Percentiles rank a stretch among this genome's conserved stretches.
phyloP scores from a whole-genome alignment of 2,797 vertebrate species.

The Rhyacichthys aspro region DNA sequence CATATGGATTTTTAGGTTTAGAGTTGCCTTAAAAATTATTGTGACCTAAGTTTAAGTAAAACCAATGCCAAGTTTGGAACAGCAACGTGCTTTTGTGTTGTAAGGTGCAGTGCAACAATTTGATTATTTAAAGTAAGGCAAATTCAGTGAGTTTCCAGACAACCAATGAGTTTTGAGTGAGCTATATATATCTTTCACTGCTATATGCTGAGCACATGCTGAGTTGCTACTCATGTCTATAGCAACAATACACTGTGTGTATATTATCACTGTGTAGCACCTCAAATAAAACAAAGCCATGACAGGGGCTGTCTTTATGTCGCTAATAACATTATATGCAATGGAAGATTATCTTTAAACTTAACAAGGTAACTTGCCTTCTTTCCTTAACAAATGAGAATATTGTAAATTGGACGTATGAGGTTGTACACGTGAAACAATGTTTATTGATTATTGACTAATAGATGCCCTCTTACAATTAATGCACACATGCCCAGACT shows the following conservation, averaged over 20 bases:
- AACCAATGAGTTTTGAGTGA: neutral
- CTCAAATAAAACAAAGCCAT: neutral
- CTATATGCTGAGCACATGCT: neutral
- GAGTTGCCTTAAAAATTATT: neutral
- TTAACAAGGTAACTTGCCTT: neutral
- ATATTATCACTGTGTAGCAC: neutral
- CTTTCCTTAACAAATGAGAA: conserved; percentile 1
- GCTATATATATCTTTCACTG: no score
- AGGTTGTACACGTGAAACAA: no score
- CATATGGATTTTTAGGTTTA: neutral
- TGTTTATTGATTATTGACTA: no score
- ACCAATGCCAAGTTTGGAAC: neutral
- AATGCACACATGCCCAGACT: neutral
- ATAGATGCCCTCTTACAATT: no score
- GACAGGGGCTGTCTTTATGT: no score
- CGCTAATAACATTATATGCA: no score
- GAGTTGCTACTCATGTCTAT: neutral
- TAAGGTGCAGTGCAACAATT: neutral
- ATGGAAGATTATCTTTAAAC: no score
- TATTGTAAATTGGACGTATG: neutral
- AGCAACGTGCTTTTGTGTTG: neutral
- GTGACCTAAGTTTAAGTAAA: neutral
- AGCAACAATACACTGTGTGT: no score
- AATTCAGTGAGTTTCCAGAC: neutral
- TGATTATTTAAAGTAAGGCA: conserved; percentile 5